Conservation (phyloP, 1,140 invertebrate species). For the Formica exsecta region DNA sequence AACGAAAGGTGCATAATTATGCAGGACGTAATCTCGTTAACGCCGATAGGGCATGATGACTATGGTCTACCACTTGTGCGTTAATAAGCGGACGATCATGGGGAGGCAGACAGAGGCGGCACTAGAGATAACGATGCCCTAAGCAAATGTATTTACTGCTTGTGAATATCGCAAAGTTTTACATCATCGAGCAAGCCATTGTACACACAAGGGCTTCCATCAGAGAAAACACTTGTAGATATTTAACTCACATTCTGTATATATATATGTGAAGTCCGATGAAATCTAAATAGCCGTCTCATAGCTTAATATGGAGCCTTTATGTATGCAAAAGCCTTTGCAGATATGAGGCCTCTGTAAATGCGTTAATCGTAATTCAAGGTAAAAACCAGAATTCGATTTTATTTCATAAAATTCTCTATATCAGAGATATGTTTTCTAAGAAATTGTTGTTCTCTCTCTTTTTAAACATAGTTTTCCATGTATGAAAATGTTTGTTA, state of each 20-base stretch:
- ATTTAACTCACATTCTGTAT: background rate
- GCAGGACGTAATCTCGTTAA: constrained; percentile 50
- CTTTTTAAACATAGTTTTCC: too few species aligned
- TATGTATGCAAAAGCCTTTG: background rate
- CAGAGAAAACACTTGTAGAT: constrained; percentile 27
- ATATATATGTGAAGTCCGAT: background rate
- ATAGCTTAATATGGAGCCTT: constrained; percentile 12
- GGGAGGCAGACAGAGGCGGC: constrained; percentile 34
- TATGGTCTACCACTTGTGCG: constrained; percentile 34
- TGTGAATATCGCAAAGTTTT: constrained; percentile 11
- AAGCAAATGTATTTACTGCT: constrained; percentile 36
- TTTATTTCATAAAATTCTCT: background rate
- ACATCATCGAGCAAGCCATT: constrained; percentile 9
- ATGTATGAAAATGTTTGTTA: background rate
- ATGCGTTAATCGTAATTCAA: constrained; percentile 10
- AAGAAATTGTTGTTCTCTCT: background rate
- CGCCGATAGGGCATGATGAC: constrained; percentile 42
- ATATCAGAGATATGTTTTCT: background rate
- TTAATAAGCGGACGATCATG: constrained; percentile 45
- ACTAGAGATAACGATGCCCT: constrained; percentile 7
- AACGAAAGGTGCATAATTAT: constrained; percentile 32
- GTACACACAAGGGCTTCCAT: constrained; percentile 1
- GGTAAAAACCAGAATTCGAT: background rate
- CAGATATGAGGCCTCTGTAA: constrained; percentile 11
- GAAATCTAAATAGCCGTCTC: constrained; percentile 36